These are phyloP conservation scores for Aplochiton taeniatus DNA, from an alignment of 2,797 vertebrate genomes.

Conservation along the genomic window DNA sequence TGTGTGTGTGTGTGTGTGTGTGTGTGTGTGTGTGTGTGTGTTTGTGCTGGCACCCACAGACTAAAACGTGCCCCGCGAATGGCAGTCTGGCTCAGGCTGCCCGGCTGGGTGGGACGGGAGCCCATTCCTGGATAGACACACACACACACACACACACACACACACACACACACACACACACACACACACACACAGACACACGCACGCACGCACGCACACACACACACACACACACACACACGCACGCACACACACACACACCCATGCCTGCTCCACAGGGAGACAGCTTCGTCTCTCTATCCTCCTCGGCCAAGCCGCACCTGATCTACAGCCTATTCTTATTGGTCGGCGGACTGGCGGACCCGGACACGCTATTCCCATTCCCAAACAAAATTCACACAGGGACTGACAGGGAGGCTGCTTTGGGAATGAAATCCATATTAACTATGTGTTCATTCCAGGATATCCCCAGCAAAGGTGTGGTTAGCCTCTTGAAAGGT, in stretches of 20 bases:
- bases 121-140: constrained; percentile 62
- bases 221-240: constrained; percentile 11
- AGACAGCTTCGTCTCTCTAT: constrained; percentile 48
- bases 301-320: constrained; percentile 35
- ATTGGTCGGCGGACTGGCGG: too few species aligned
- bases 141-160: constrained; percentile 39
- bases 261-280: constrained; percentile 44
- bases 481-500: too few species aligned
- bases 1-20: constrained; percentile 16
- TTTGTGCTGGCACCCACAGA: constrained; percentile 61
- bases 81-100: constrained; percentile 75
- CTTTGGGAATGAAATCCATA: too few species aligned
- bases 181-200: constrained; percentile 33
- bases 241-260: constrained; percentile 31
- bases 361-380: too few species aligned
- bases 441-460: too few species aligned
- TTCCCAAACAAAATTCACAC: too few species aligned
- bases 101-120: constrained; percentile 65
- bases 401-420: too few species aligned
- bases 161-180: constrained; percentile 13
- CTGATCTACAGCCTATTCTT: constrained; percentile 3
- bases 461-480: too few species aligned
- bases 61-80: constrained; percentile 73
- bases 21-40: constrained; percentile 16
- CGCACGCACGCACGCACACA: constrained; percentile 39